Percentiles rank a stretch among this genome's conserved stretches.
Evolutionary conservation across 2,797 vertebrate species (phyloP).

Genomic region (Chrysocyon brachyurus): DNA sequence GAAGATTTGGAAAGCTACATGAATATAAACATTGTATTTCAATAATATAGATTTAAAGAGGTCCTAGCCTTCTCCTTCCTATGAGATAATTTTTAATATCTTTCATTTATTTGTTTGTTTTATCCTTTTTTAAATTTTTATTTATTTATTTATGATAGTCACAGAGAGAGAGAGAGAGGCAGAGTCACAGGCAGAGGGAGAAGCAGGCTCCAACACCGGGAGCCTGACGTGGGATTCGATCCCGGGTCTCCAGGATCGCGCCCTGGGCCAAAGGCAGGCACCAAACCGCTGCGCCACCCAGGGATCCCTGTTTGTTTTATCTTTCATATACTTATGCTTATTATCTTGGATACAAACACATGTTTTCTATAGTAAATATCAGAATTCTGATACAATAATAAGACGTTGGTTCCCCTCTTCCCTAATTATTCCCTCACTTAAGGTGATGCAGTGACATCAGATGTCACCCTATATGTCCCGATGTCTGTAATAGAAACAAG

Average conservation of each 20-base stretch:
- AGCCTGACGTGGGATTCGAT: no score
- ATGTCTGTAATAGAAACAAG: background rate
- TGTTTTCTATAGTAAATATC: background rate
- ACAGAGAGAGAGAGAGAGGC: no score
- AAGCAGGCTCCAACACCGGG: no score
- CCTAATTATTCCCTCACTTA: background rate
- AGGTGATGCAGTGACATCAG: background rate
- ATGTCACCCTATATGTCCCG: background rate
- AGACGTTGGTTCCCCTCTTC: background rate
- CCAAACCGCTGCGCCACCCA: no score
- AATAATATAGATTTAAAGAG: background rate
- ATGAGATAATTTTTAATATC: background rate
- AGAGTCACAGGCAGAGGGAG: no score
- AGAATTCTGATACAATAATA: background rate
- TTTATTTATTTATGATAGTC: no score
- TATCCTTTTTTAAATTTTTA: no score
- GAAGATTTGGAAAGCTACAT: background rate
- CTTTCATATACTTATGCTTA: background rate
- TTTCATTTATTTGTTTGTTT: no score
- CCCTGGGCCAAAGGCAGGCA: no score
- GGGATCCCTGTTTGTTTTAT: no score
- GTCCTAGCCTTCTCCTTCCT: background rate
- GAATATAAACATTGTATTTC: background rate
- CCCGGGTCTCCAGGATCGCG: no score
- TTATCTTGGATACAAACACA: background rate